Conservation (phyloP, 2,797 vertebrate species). For the Pelobates cultripes region DNA sequence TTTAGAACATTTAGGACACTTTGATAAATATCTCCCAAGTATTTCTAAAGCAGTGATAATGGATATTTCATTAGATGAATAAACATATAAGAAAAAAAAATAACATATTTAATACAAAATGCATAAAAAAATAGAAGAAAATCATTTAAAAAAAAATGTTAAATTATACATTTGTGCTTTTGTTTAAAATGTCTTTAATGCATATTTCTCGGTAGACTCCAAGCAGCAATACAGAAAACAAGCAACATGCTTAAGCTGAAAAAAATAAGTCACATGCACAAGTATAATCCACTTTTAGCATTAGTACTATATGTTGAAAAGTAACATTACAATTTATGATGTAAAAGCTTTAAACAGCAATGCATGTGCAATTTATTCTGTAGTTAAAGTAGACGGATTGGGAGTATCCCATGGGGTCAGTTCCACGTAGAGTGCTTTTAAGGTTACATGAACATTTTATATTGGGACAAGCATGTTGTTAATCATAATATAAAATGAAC, state of each 20-base stretch:
- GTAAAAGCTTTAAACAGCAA: neutral
- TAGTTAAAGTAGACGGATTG: neutral
- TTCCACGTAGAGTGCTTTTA: neutral
- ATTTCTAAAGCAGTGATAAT: constrained; percentile 15
- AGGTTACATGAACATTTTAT: neutral
- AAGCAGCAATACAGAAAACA: too few species aligned
- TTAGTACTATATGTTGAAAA: too few species aligned
- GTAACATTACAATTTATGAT: too few species aligned
- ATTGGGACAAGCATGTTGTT: neutral
- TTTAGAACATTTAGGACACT: too few species aligned
- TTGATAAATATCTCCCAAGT: neutral
- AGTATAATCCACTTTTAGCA: too few species aligned
- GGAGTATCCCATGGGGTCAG: neutral
- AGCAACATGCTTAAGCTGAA: neutral
- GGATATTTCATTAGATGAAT: neutral
- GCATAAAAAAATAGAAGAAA: neutral
- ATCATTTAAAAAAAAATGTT: too few species aligned
- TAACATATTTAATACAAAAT: neutral
- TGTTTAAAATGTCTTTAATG: neutral
- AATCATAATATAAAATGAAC: too few species aligned
- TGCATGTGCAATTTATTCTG: neutral
- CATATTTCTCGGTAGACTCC: neutral
- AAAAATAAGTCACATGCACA: neutral
- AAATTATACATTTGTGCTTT: neutral
- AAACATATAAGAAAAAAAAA: neutral